Conservation (phyloP, 2,888 invertebrate genomes). For the Eudasyphora cyanicolor region DNA sequence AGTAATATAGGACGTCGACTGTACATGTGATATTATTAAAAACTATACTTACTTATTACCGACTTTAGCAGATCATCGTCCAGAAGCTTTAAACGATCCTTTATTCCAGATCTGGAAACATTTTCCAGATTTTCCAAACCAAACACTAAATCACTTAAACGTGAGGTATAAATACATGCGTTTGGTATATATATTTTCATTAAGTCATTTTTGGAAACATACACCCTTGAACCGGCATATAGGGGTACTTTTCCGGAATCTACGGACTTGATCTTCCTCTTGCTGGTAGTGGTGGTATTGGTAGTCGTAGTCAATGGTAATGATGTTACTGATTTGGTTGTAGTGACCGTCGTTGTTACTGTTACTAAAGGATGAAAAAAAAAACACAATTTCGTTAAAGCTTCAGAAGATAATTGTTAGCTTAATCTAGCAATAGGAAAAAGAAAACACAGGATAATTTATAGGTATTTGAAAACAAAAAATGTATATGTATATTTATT, state of each 20-base stretch:
- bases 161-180: conserved; percentile 77
- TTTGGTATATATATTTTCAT: conserved; percentile 76
- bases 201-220: conserved; percentile 76
- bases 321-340: no score
- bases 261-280: conserved; percentile 11
- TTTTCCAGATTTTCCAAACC: conserved; percentile 72
- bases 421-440: neutral
- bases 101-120: conserved; percentile 68
- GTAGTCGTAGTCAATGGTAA: no score
- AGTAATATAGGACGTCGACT: no score
- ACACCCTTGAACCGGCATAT: conserved; percentile 77
- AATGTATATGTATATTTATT: conserved; percentile 14
- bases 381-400: conserved; percentile 5
- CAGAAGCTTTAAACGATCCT: conserved; percentile 68
- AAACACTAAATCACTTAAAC: conserved; percentile 77
- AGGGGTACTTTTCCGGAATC: conserved; percentile 72
- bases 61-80: conserved; percentile 74
- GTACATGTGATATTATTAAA: no score
- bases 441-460: conserved; percentile 25
- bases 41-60: conserved; percentile 75
- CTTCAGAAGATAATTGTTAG: neutral
- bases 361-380: neutral
- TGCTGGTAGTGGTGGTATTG: neutral
- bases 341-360: neutral
- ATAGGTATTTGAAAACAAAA: conserved; percentile 11